A percentile compares a stretch with the other conserved stretches of the same genome.
Evolutionary conservation across 2,113 vertebrate genomes (phyloP).

Genomic region (Oncorhynchus clarkii): DNA sequence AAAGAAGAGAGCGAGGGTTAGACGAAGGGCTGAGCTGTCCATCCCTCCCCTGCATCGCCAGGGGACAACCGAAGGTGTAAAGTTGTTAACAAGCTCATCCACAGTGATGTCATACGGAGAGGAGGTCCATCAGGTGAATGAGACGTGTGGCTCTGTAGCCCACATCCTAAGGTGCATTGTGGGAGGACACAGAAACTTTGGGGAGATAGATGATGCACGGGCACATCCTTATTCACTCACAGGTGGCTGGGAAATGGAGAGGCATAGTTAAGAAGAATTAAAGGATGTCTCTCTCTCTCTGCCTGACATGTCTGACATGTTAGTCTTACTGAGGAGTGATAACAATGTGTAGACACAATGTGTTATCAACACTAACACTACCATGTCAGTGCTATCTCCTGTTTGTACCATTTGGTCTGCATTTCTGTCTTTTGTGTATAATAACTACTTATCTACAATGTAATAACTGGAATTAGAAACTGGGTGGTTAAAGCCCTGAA

Average conservation of each 20-base stretch:
- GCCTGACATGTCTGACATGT: no score
- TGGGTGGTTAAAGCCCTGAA: no score
- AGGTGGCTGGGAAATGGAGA: not conserved
- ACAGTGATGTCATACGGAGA: constrained; percentile 65
- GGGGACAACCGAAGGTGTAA: constrained; percentile 59
- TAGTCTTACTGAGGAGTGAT: no score
- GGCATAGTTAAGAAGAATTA: not conserved
- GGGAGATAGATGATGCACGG: constrained; percentile 60
- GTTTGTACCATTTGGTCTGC: no score
- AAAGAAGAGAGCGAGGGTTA: constrained; percentile 40
- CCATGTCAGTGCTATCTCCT: not conserved
- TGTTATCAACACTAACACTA: not conserved
- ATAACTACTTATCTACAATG: not conserved
- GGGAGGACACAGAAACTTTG: constrained; percentile 65
- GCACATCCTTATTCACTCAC: not conserved
- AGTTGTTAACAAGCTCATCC: constrained; percentile 75
- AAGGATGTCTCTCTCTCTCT: not conserved
- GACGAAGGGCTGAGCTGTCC: constrained; percentile 60
- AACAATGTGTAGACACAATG: no score
- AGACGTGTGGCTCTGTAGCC: constrained; percentile 51
- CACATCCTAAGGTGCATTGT: constrained; percentile 68
- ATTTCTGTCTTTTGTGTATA: not conserved
- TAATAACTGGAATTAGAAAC: not conserved
- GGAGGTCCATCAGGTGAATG: constrained; percentile 74
- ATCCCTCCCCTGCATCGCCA: constrained; percentile 56